Evolutionary conservation across 1,140 invertebrate species (phyloP), one percentile per base, ranked within the genome.

Genomic region (Cherax quadricarinatus): DNA sequence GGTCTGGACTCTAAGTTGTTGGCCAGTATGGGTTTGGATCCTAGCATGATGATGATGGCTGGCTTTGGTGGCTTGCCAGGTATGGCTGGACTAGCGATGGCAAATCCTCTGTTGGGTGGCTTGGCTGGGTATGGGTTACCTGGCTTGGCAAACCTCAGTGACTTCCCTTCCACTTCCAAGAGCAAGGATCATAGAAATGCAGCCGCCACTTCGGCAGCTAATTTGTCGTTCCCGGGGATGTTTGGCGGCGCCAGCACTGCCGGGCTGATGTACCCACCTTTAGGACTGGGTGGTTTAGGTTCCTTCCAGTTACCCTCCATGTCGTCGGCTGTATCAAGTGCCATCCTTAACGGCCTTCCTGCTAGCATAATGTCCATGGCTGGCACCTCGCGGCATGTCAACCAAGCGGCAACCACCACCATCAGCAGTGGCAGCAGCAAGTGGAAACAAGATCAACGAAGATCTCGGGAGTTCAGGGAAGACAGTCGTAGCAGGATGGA

Each of bases 1-100:
- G 93, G 93, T 24, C 86, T 94, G 66, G 94, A 94, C 84, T 93
- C 94, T 18, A 94, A 94, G 90, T 41, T 94, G 51, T 75, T 94
- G 75, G 93, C 91, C 3, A 86, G 88, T 89, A 90, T 93, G 81
- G 91, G 93, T 49, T 70, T 93, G 79, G 94, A 94, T 80, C 93
- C 93, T 41, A 93, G 60, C 88, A 93, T 91, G 91, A 85, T 94
- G 93, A 93, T 94, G 91, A 94, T 94, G 94, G 91, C 89, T 79
- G 93, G 93, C 75, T 93, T 93, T 89, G 93, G 91, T 51, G 93
- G 94, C 30, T 78, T 94, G 48, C 94, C 93, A 48, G 94, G 93
- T 14, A 93, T 94, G 93, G 87, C 84, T 41, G 88, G 93, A 41
- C 79, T 93, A 85, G 93, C 91, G 24, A 84, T 93, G 87, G 88